Percentiles rank a stretch among this genome's conserved stretches.
phyloP scores from a whole-genome alignment of 2,888 invertebrate genomes.

The Axea sp. region DNA sequence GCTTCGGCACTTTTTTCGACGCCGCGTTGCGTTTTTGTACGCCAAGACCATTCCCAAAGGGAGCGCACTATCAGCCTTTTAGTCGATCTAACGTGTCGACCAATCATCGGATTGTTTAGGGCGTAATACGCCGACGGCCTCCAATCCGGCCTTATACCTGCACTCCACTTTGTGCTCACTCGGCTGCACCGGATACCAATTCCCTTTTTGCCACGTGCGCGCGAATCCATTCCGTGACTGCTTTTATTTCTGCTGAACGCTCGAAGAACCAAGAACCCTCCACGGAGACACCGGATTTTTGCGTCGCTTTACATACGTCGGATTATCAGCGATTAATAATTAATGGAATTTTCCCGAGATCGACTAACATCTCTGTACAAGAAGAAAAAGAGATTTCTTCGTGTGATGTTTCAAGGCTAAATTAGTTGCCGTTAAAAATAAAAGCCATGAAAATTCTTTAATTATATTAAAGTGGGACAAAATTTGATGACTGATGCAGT shows the following conservation, averaged over 20 bases:
- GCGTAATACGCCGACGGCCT: constrained; percentile 39
- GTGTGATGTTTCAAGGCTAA: too few relatives aligned
- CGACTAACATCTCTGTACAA: too few relatives aligned
- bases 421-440: too few relatives aligned
- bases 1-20: constrained; percentile 44
- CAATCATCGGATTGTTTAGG: constrained; percentile 54
- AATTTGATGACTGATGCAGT: too few relatives aligned
- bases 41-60: constrained; percentile 39
- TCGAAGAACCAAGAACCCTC: constrained; percentile 3
- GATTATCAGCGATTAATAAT: constrained; percentile 38
- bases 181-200: constrained; percentile 47
- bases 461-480: too few relatives aligned
- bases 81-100: constrained; percentile 36
- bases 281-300: constrained; percentile 19
- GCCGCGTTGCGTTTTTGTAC: constrained; percentile 41
- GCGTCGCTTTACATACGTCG: constrained; percentile 9
- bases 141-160: constrained; percentile 29
- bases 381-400: background rate
- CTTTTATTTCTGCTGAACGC: constrained; percentile 26
- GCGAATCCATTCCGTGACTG: constrained; percentile 27
- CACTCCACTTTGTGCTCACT: constrained; percentile 23
- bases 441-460: too few relatives aligned
- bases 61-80: constrained; percentile 46
- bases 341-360: constrained; percentile 31
- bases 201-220: constrained; percentile 58